These are phyloP conservation scores for Cochlearius cochlearius DNA, from an alignment of 2,113 vertebrate genomes.

Conservation along the genomic window DNA sequence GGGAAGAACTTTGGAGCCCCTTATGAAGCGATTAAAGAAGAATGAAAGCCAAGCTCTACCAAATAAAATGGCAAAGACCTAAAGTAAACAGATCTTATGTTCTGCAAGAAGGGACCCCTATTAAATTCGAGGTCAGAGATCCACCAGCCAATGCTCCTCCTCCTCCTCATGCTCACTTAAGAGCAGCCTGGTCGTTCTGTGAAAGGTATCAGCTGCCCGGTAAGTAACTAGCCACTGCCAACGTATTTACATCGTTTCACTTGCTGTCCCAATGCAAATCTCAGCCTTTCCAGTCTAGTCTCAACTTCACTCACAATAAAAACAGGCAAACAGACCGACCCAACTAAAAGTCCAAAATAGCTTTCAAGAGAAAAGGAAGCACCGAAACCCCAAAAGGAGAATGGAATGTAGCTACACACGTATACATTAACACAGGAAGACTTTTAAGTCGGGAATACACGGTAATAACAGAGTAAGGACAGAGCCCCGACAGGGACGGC, in stretches of 20 bases:
- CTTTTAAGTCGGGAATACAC: background rate
- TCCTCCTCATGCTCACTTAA: background rate
- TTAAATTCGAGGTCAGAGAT: background rate
- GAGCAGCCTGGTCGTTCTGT: background rate
- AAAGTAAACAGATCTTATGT: background rate
- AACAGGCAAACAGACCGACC: background rate
- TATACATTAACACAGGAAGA: fast-evolving
- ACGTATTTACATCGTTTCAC: background rate
- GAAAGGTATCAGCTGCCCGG: background rate
- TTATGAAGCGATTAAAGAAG: fast-evolving
- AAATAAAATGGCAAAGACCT: background rate
- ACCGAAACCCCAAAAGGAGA: background rate
- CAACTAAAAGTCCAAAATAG: background rate
- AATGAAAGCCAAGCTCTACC: background rate
- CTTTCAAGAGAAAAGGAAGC: background rate
- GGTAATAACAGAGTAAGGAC: background rate
- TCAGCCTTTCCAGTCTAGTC: background rate
- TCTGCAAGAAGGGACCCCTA: background rate
- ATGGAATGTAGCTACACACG: background rate
- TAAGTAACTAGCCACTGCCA: background rate
- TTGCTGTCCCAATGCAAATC: background rate
- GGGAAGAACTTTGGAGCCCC: background rate
- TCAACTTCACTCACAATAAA: background rate
- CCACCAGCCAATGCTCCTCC: background rate
- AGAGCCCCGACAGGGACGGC: background rate